A percentile compares a stretch with the other conserved stretches of the same genome.
Conservation (phyloP, 1,140 invertebrate genomes). For the Phortica variegata region DNA sequence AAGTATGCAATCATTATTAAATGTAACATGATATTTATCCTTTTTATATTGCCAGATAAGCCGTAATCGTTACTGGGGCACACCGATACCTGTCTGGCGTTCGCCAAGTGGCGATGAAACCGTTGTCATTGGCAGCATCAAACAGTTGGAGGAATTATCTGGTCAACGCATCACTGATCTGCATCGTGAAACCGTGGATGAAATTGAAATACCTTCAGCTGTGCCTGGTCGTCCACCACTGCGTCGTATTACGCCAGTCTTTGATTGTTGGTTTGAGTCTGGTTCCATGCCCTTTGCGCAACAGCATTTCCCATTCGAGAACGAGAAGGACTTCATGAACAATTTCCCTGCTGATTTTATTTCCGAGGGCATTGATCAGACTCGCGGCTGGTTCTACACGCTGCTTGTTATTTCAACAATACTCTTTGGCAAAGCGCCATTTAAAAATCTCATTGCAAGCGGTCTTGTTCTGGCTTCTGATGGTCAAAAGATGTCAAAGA, state of each 20-base stretch:
- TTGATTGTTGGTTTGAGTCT: constrained; percentile 99
- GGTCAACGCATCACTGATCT: constrained; percentile 84
- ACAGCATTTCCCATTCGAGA: constrained; percentile 95
- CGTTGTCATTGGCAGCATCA: constrained; percentile 92
- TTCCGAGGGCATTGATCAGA: constrained; percentile 99
- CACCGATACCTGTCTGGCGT: constrained; percentile 97
- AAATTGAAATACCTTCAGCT: constrained; percentile 89
- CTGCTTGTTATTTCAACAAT: constrained; percentile 93
- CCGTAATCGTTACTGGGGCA: constrained; percentile 98
- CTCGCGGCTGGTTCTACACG: constrained; percentile 98
- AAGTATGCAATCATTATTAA: constrained; percentile 17
- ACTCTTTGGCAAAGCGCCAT: constrained; percentile 95
- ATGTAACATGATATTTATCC: not conserved
- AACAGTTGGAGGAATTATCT: constrained; percentile 82
- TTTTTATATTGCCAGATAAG: constrained; percentile 60
- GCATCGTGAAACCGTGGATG: constrained; percentile 93
- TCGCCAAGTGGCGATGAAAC: constrained; percentile 93
- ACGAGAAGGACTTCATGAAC: constrained; percentile 87
- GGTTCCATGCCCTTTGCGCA: constrained; percentile 99
- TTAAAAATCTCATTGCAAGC: constrained; percentile 96
- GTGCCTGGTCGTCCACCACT: constrained; percentile 80
- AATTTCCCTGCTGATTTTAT: constrained; percentile 99
- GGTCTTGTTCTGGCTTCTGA: constrained; percentile 93
- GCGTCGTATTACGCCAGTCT: constrained; percentile 88
- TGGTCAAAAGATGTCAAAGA: constrained; percentile 99